A percentile compares a stretch with the other conserved stretches of the same genome.
Evolutionary conservation across 2,797 vertebrate species (phyloP).

Genomic region (Masticophis lateralis): DNA sequence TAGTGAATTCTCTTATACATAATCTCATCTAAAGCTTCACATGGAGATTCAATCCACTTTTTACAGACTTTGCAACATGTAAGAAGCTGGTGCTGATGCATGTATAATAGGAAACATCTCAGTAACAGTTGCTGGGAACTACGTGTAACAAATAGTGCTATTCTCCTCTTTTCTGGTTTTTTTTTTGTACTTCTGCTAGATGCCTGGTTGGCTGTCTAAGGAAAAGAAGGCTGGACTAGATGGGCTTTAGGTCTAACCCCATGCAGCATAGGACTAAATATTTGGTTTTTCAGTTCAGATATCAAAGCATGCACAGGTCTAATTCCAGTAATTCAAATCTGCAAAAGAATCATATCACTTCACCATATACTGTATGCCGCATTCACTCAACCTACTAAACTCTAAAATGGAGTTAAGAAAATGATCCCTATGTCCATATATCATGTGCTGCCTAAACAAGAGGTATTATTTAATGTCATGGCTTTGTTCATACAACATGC

Average conservation of each 20-base stretch:
- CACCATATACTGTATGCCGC: not conserved
- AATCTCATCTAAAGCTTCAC: not conserved
- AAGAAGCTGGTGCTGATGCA: not conserved
- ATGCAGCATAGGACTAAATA: not conserved
- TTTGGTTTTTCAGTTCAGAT: not conserved
- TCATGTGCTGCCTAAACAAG: not conserved
- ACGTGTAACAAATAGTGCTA: not conserved
- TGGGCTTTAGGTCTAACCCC: not conserved
- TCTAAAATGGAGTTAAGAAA: not conserved
- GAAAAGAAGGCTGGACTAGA: not conserved
- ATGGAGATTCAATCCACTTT: not conserved
- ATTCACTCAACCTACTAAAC: not conserved
- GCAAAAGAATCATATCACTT: not conserved
- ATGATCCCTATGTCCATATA: not conserved
- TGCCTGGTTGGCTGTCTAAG: not conserved
- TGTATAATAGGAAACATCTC: not conserved
- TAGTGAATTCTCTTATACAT: not conserved
- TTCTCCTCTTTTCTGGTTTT: not conserved
- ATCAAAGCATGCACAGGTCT: not conserved
- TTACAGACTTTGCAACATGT: not conserved
- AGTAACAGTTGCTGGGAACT: not conserved
- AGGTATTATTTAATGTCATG: not conserved
- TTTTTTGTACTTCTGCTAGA: not conserved
- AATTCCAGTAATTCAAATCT: not conserved
- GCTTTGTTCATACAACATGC: not conserved